Evolutionary conservation across 2,888 invertebrate species (phyloP).

Genomic region (Chirona hameri): DNA sequence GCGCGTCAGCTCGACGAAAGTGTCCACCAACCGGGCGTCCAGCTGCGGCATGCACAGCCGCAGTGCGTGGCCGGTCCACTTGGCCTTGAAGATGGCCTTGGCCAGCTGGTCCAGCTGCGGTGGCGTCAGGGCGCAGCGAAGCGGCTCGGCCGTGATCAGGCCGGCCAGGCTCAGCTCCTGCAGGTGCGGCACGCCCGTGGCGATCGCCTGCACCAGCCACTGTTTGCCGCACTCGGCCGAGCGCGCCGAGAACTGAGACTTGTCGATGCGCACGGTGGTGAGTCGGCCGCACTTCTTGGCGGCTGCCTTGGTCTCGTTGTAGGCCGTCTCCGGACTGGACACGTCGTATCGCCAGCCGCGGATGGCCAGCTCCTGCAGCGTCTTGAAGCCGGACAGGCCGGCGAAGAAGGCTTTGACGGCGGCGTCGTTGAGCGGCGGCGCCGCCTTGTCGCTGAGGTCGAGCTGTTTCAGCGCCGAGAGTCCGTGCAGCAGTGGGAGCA

Average conservation of each 20-base stretch:
- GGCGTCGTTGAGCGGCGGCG: constrained; percentile 98
- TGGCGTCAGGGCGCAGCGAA: not conserved
- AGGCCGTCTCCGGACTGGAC: constrained; percentile 75
- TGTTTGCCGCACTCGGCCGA: not conserved
- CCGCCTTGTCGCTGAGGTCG: constrained; percentile 57
- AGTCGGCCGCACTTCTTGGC: constrained; percentile 91
- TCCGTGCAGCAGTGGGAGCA: constrained; percentile 71
- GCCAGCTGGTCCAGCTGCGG: not conserved
- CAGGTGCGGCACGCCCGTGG: constrained; percentile 23
- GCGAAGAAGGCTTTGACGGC: constrained; percentile 99
- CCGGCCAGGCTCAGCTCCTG: not conserved
- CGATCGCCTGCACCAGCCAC: constrained; percentile 6
- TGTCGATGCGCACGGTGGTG: constrained; percentile 95
- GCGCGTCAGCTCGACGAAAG: constrained; percentile 69
- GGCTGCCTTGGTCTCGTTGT: constrained; percentile 89
- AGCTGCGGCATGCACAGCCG: constrained; percentile 35
- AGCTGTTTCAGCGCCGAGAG: constrained; percentile 89
- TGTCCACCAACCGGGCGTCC: constrained; percentile 75
- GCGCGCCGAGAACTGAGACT: constrained; percentile 39
- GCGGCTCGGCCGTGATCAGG: not conserved
- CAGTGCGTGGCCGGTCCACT: constrained; percentile 1
- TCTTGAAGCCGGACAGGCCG: constrained; percentile 90
- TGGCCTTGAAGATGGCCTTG: not conserved
- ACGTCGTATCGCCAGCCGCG: constrained; percentile 96
- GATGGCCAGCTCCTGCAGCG: constrained; percentile 79